Evolutionary conservation across 2,113 vertebrate genomes (phyloP).

Genomic region (chimpanzee (Pan troglodytes)): DNA sequence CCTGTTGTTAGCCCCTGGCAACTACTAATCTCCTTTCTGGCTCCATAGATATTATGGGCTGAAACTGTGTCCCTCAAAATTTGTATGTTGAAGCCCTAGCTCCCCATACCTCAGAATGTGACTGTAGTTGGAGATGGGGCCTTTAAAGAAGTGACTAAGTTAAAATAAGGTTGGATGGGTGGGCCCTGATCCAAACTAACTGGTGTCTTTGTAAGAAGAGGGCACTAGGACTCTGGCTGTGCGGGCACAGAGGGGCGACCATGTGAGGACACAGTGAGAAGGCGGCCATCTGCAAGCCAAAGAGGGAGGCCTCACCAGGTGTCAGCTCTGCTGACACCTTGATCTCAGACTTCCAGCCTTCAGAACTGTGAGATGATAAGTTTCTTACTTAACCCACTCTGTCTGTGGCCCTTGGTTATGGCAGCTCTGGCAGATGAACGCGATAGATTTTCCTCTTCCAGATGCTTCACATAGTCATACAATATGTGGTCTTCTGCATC

Average conservation of each 20-base stretch:
- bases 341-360: not conserved
- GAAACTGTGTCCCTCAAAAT: not conserved
- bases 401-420: fast-evolving
- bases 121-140: not conserved
- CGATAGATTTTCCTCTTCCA: fast-evolving
- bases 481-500: not conserved
- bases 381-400: not conserved
- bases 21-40: not conserved
- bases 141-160: not conserved
- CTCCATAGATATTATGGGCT: not conserved
- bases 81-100: not conserved
- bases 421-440: fast-evolving
- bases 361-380: not conserved
- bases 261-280: not conserved
- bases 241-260: fast-evolving
- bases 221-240: no score
- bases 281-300: no score
- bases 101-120: not conserved
- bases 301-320: not conserved
- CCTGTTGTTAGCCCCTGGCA: fast-evolving
- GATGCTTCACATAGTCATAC: fast-evolving
- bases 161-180: not conserved
- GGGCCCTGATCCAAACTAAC: not conserved
- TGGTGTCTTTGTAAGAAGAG: not conserved
- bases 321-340: not conserved